These are phyloP conservation scores for Saguinus midas DNA, from an alignment of 2,113 vertebrate species.

Conservation along the genomic window DNA sequence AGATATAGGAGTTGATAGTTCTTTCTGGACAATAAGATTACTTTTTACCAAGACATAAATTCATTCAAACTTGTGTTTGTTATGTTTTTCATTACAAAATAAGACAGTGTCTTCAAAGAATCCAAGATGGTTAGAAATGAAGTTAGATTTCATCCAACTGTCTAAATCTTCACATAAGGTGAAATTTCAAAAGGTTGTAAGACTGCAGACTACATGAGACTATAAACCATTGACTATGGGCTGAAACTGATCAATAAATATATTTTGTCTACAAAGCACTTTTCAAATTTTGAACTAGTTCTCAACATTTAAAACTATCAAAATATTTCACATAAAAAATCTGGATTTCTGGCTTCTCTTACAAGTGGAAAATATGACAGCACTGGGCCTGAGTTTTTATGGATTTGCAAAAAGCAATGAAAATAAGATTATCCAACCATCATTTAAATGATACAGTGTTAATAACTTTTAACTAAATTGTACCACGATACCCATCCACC, in stretches of 20 bases:
- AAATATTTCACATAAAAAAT: neutral
- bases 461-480: slow-evolving; percentile 3
- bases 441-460: neutral
- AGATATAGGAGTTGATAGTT: neutral
- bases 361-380: neutral
- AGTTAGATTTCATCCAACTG: neutral
- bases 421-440: neutral
- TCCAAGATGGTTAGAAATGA: neutral
- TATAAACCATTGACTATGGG: neutral
- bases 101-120: neutral
- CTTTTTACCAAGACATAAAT: neutral
- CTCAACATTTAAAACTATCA: slow-evolving; percentile 17
- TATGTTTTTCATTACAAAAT: neutral
- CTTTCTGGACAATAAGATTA: neutral
- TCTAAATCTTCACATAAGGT: neutral
- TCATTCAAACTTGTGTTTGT: slow-evolving; percentile 14
- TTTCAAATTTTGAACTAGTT: neutral
- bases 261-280: neutral
- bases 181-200: neutral
- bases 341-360: slow-evolving; percentile 28
- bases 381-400: neutral
- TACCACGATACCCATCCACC: neutral
- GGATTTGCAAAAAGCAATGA: slow-evolving; percentile 11
- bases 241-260: neutral
- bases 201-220: neutral